Evolutionary conservation across 2,888 invertebrate species (phyloP).

Genomic region (Lasioglossum lativentre): DNA sequence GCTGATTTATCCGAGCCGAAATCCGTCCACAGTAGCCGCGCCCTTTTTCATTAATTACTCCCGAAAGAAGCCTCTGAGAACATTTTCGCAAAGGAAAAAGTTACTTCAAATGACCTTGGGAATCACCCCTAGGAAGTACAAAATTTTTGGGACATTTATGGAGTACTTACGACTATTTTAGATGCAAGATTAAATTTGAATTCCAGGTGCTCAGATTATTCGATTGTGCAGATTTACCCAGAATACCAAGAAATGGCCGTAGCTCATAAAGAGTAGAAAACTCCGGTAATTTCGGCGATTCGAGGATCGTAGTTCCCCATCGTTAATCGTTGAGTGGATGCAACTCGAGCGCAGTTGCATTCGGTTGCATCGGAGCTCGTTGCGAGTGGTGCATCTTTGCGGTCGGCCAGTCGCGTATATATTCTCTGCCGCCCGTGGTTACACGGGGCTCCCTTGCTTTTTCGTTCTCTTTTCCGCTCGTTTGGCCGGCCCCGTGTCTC

Average conservation of each 20-base stretch:
- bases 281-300: background rate
- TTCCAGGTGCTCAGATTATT: background rate
- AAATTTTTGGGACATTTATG: too few relatives aligned
- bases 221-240: background rate
- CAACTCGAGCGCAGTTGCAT: conserved; percentile 34
- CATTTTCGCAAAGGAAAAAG: too few relatives aligned
- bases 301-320: background rate
- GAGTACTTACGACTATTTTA: too few relatives aligned
- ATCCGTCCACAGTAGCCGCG: too few relatives aligned
- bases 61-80: too few relatives aligned
- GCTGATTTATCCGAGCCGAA: too few relatives aligned
- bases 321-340: conserved; percentile 1
- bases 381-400: conserved; percentile 73
- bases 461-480: conserved; percentile 40
- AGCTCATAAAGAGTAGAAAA: background rate
- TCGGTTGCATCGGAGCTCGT: conserved; percentile 68
- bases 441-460: conserved; percentile 46
- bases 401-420: conserved; percentile 77
- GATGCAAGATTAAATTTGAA: too few relatives aligned
- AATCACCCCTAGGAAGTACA: too few relatives aligned
- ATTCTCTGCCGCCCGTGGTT: conserved; percentile 47
- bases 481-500: conserved; percentile 8
- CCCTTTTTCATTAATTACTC: too few relatives aligned
- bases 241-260: background rate
- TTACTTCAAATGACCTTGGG: too few relatives aligned